These are phyloP conservation scores for Zygothrica quintamaculata DNA, from an alignment of 2,888 invertebrate genomes.

Conservation along the genomic window DNA sequence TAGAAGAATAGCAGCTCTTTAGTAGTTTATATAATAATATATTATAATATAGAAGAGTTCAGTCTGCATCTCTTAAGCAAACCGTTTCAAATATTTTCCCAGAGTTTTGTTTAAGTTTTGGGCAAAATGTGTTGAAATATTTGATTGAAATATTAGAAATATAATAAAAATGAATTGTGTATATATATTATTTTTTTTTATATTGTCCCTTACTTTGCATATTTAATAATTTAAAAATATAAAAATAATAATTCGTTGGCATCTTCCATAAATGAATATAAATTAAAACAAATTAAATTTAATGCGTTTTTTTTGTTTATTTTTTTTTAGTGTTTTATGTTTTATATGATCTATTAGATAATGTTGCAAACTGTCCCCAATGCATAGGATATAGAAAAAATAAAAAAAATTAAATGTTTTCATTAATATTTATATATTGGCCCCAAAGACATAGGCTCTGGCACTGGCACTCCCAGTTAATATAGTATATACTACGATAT, in stretches of 20 bases:
- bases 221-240: neutral
- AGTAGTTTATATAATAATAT: no score
- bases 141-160: no score
- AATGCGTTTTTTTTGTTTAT: conserved; percentile 17
- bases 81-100: no score
- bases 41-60: no score
- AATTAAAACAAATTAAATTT: conserved; percentile 44
- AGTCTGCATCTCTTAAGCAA: no score
- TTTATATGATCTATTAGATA: conserved; percentile 48
- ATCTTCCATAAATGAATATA: conserved; percentile 44
- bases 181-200: conserved; percentile 5
- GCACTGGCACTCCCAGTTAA: conserved; percentile 36
- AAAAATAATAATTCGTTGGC: conserved; percentile 1
- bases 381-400: no score
- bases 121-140: no score
- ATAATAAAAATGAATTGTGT: neutral
- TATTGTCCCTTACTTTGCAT: neutral
- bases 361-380: conserved; percentile 38
- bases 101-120: no score
- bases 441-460: conserved; percentile 38
- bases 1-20: no score
- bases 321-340: no score
- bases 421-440: conserved; percentile 50
- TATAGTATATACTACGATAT: neutral
- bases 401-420: no score